Percentiles rank a stretch among this genome's conserved stretches.
Conservation (phyloP, 2,113 vertebrate genomes). For the Etheostoma cragini region DNA sequence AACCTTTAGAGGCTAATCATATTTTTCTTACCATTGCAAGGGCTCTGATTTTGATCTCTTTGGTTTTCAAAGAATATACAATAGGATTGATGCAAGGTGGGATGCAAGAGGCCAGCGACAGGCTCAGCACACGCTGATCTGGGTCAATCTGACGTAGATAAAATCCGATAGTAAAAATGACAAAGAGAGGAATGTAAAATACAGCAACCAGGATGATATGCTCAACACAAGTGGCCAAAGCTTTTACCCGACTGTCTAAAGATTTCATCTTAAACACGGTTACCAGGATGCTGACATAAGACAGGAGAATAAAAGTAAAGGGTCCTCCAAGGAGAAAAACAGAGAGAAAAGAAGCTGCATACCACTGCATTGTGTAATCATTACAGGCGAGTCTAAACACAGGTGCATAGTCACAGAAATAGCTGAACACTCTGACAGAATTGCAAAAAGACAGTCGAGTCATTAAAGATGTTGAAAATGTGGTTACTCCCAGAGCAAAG, state of each 20-base stretch:
- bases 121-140: slow-evolving; percentile 68
- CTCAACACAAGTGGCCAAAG: slow-evolving; percentile 75
- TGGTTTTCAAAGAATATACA: slow-evolving; percentile 80
- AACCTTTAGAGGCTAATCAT: background rate
- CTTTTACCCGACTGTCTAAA: slow-evolving; percentile 62
- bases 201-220: slow-evolving; percentile 77
- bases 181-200: slow-evolving; percentile 74
- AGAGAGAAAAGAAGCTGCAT: background rate
- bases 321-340: slow-evolving; percentile 25
- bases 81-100: slow-evolving; percentile 80
- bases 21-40: slow-evolving; percentile 40
- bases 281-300: slow-evolving; percentile 73
- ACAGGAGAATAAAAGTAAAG: slow-evolving; percentile 62
- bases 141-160: slow-evolving; percentile 47
- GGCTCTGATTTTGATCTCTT: slow-evolving; percentile 68
- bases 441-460: slow-evolving; percentile 77
- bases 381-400: slow-evolving; percentile 79
- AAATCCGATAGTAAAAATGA: slow-evolving; percentile 62
- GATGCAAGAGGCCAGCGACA: slow-evolving; percentile 76
- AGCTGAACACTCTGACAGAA: slow-evolving; percentile 75
- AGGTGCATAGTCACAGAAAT: slow-evolving; percentile 82
- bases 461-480: slow-evolving; percentile 36
- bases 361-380: slow-evolving; percentile 70
- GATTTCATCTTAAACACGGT: slow-evolving; percentile 78
- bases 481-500: accelerated